phyloP scores from a whole-genome alignment of 2,113 vertebrate genomes.

The Melierax canorus region DNA sequence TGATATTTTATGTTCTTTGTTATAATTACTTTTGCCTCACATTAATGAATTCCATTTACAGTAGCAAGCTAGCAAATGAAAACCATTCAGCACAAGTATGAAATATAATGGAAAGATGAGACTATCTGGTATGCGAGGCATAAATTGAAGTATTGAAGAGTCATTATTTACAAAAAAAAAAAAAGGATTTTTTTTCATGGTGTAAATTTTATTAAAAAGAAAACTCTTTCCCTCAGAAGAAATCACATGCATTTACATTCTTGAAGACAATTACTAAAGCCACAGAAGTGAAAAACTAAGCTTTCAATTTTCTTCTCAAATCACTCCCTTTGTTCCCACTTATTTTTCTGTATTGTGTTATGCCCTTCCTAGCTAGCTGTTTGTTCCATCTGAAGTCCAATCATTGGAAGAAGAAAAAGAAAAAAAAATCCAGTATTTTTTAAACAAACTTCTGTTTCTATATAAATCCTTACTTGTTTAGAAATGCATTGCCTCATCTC shows the following conservation, averaged over 20 bases:
- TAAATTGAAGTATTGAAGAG: slow-evolving; percentile 18
- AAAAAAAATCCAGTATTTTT: background rate
- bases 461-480: background rate
- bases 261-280: slow-evolving; percentile 16
- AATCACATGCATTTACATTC: background rate
- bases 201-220: background rate
- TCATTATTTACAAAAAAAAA: background rate
- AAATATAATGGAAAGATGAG: slow-evolving; percentile 42
- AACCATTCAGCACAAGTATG: background rate
- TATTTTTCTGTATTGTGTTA: background rate
- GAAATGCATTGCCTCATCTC: background rate
- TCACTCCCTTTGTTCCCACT: background rate
- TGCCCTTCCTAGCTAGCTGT: background rate
- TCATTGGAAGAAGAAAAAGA: background rate
- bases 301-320: slow-evolving; percentile 6
- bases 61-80: slow-evolving; percentile 49
- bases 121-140: background rate
- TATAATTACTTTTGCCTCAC: slow-evolving; percentile 63
- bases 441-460: background rate
- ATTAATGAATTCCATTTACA: slow-evolving; percentile 65
- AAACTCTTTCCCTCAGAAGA: background rate
- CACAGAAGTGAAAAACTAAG: background rate
- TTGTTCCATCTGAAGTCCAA: background rate
- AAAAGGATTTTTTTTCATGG: background rate
- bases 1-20: slow-evolving; percentile 57